Base-by-base conservation (phyloP, 2,888 invertebrate species). In the Therioaphis trifolii region DNA sequence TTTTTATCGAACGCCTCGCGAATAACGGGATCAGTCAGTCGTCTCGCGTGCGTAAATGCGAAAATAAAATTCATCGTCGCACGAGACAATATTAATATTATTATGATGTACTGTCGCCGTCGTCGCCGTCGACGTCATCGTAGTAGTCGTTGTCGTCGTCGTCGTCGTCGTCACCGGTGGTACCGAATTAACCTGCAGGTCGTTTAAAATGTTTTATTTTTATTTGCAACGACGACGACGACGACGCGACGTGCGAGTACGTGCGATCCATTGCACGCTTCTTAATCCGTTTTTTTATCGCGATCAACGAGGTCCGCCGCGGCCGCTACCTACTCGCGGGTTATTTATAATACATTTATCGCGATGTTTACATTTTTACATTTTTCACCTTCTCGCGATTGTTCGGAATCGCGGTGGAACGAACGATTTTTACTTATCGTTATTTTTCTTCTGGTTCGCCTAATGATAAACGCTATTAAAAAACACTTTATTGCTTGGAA, bases 331-430 rank as follows among this genome's bases (percentile, higher is more conserved):
- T 74, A 74, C 75, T 43, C 43, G 5, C 58, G 27, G 43, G 61
- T 76, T 61, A 61, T 76, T 76, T 76, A 61, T 76, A 61, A 61
- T 49, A 27, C 27, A 49, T 71, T 71, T 71, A 71, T 71, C 29
- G 52, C n/a, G 29, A 49, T 29, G 24, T 18, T 21, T 55, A n/a
- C n/a, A n/a, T n/a, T n/a, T 55, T 55, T 43, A 9, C 43, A 2
- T 46, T 11, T 52, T 18, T 52, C 5, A 14, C 5, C 2, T 21
- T 21, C 12, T 11, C 12, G 11, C 11, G 58, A 58, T 21, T 21
- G 58, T 58, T 58, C n/a, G n/a, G n/a, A 18, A n/a, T 55, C 11
- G 12, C 18, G 24, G n/a, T 4, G 24, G 58, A 3, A 21, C 24
- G 12, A 24, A 58, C 12, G 21, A 21, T n/a, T 52, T 29, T 4